phyloP scores from a whole-genome alignment of 2,113 vertebrate species.

The Eira barbara region DNA sequence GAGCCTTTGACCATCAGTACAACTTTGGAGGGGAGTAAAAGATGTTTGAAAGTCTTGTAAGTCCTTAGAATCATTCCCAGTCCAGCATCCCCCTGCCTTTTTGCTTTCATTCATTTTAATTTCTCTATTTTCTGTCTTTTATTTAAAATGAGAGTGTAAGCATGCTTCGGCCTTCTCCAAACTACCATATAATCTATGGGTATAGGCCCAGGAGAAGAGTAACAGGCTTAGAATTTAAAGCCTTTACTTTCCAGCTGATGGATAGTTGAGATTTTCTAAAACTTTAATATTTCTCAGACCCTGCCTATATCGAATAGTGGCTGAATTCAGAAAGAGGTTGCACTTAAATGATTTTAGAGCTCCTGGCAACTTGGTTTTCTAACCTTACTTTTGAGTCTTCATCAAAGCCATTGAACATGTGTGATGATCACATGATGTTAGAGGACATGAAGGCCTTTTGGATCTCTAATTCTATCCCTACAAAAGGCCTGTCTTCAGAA shows the following conservation, averaged over 20 bases:
- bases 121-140: slow-evolving; percentile 66
- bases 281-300: slow-evolving; percentile 2
- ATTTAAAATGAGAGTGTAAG: slow-evolving; percentile 59
- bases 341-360: slow-evolving; percentile 14
- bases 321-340: slow-evolving; percentile 1
- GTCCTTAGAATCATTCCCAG: not conserved
- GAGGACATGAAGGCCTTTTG: slow-evolving; percentile 13
- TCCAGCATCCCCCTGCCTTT: not conserved
- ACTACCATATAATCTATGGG: not conserved
- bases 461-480: slow-evolving; percentile 1
- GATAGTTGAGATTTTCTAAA: not conserved
- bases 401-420: slow-evolving; percentile 55
- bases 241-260: not conserved
- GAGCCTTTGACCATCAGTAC: not conserved
- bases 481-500: not conserved
- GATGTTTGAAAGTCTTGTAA: not conserved
- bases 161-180: not conserved
- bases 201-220: not conserved
- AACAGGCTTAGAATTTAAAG: not conserved
- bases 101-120: slow-evolving; percentile 33
- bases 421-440: not conserved
- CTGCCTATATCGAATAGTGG: not conserved
- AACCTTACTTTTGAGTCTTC: slow-evolving; percentile 42
- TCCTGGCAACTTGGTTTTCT: slow-evolving; percentile 16
- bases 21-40: not conserved